These are phyloP conservation scores for Dendrocincla tyrannina DNA, from an alignment of 2,797 vertebrate species.

Conservation along the genomic window DNA sequence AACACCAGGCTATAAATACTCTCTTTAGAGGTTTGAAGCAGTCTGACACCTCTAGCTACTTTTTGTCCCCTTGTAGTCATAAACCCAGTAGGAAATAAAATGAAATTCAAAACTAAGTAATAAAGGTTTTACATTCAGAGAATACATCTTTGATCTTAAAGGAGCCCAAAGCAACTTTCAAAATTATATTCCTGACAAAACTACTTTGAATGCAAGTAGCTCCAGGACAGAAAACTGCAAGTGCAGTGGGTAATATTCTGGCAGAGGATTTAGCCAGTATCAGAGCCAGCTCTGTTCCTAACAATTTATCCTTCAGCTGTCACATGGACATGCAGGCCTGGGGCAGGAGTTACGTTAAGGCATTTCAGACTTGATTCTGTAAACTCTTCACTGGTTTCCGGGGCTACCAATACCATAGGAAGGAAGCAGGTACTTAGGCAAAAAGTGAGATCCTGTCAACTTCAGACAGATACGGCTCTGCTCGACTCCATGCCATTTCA, in stretches of 20 bases:
- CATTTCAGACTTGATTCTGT: background rate
- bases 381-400: background rate
- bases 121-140: constrained; percentile 70
- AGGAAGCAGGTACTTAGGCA: background rate
- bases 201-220: constrained; percentile 53
- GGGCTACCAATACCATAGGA: background rate
- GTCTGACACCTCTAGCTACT: constrained; percentile 71
- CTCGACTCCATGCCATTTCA: fast-evolving
- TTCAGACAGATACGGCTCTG: fast-evolving
- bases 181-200: constrained; percentile 49
- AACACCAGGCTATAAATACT: constrained; percentile 72
- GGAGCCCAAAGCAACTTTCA: constrained; percentile 70
- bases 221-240: constrained; percentile 31
- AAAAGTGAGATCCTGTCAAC: fast-evolving
- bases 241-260: background rate
- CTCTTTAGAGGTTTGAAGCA: constrained; percentile 69
- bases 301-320: background rate
- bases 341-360: background rate
- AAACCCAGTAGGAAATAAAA: constrained; percentile 71
- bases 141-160: constrained; percentile 68
- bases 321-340: background rate
- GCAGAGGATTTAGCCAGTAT: background rate
- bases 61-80: constrained; percentile 73
- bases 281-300: background rate
- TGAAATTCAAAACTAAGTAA: constrained; percentile 68